Evolutionary conservation across 2,113 vertebrate genomes (phyloP).

Genomic region (Amphiprion ocellaris): DNA sequence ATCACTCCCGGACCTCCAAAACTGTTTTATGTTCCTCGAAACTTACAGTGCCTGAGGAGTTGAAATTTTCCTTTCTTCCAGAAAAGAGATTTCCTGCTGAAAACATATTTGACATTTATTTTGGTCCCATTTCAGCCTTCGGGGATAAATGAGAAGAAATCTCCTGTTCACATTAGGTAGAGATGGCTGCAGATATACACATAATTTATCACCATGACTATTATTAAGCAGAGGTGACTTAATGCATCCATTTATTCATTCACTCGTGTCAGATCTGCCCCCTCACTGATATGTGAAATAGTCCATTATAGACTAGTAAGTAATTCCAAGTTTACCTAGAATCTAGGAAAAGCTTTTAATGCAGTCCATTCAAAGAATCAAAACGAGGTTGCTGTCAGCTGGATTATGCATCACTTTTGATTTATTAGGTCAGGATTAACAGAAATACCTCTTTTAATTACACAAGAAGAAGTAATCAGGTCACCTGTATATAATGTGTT

Average conservation of each 20-base stretch:
- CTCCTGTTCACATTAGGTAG: too few relatives aligned
- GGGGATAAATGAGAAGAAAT: slow-evolving; percentile 18
- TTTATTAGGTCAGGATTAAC: slow-evolving; percentile 17
- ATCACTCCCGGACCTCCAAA: background rate
- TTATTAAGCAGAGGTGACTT: background rate
- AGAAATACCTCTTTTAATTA: slow-evolving; percentile 12
- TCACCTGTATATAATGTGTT: slow-evolving; percentile 5
- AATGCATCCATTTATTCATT: background rate
- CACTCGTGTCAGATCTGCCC: slow-evolving; percentile 17
- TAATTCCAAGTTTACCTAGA: background rate
- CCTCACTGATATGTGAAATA: slow-evolving; percentile 6
- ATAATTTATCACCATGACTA: too few relatives aligned
- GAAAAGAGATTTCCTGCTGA: background rate
- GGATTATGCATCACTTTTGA: background rate
- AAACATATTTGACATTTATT: slow-evolving; percentile 48
- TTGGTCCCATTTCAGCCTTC: slow-evolving; percentile 32
- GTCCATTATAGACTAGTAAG: background rate
- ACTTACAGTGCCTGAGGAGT: slow-evolving; percentile 2
- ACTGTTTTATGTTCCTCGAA: background rate
- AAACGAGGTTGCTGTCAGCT: slow-evolving; percentile 15
- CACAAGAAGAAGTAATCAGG: background rate
- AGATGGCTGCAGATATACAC: too few relatives aligned
- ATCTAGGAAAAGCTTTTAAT: slow-evolving; percentile 20
- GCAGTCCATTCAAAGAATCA: background rate
- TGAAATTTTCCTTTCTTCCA: background rate